Evolutionary conservation across 2,113 vertebrate genomes (phyloP), one percentile per base, ranked within the genome.

Genomic region (Piaya cayana): DNA sequence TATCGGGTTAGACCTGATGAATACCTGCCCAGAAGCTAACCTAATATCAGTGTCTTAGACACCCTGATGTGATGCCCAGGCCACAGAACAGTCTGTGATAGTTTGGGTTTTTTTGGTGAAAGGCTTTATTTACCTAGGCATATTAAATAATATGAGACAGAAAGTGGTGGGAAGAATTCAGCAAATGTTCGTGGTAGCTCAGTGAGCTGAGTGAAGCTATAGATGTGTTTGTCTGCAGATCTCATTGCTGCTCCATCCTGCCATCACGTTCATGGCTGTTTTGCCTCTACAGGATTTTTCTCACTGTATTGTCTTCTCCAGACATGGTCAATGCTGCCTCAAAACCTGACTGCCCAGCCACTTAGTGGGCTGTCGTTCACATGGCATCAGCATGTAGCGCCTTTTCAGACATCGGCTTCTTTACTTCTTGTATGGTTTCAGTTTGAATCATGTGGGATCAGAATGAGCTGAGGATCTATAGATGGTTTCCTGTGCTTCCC

Each of bases 291-390:
- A 11, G 22, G 21, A 30, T 70, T 86, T 30, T 19, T 11, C 13
- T 82, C 60, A n/a, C 17, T n/a, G 65, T 34, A 39, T 45, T 32
- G 21, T 72, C 52, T 88, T 81, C 47, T 76, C 26, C 23, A 77
- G 47, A 30, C 12, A 9, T 20, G 5, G 36, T 18, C 47, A 56
- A 12, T 23, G n/a, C 36, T 77, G 42, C 55, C n/a, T 34, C 18
- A 52, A 79, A 60, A 60, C 5, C n/a, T 55, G n/a, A 15, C 21
- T 42, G 32, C n/a, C 49, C 19, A 16, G 8, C 12, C 1, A 0
- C 16, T 69, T 26, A 3, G 5, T 0, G 20, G 34, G 30, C 53
- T 3, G 0, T 17, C 2, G 0, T 72, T 62, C 2, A 0, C 50
- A 26, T 3, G 39, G 56, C 43, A 52, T 65, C 30, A 49, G 23